A percentile compares a stretch with the other conserved stretches of the same genome.
Conservation (phyloP, 2,888 invertebrate species). For the Seira musarum region DNA sequence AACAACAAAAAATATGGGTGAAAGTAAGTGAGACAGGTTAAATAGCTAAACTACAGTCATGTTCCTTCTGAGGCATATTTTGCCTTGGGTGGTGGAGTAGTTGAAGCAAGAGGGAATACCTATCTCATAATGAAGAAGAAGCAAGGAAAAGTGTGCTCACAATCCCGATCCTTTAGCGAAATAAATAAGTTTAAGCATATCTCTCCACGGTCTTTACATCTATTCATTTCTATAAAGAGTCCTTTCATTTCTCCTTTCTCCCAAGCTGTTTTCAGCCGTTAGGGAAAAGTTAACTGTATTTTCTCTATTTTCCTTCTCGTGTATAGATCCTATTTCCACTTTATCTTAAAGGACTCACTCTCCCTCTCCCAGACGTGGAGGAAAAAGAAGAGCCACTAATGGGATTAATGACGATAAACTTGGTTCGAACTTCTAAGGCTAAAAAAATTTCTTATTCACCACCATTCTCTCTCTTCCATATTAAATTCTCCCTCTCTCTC, state of each 20-base stretch:
- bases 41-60: slow-evolving; percentile 21
- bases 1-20: neutral
- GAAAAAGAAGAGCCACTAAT: slow-evolving; percentile 64
- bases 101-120: neutral
- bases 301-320: neutral
- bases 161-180: slow-evolving; percentile 38
- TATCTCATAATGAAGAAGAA: neutral
- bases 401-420: slow-evolving; percentile 68
- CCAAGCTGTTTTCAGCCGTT: slow-evolving; percentile 21
- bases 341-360: slow-evolving; percentile 24
- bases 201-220: neutral
- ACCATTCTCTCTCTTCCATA: neutral
- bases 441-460: slow-evolving; percentile 15
- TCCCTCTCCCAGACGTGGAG: too few species aligned
- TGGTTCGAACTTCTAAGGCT: slow-evolving; percentile 49
- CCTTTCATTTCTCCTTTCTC: slow-evolving; percentile 20
- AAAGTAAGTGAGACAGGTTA: slow-evolving; percentile 33
- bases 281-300: slow-evolving; percentile 41
- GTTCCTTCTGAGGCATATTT: neutral
- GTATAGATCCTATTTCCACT: slow-evolving; percentile 22
- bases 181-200: neutral
- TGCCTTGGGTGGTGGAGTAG: neutral
- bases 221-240: slow-evolving; percentile 2
- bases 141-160: slow-evolving; percentile 7
- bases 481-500: slow-evolving; percentile 26